phyloP scores from a whole-genome alignment of 2,113 vertebrate genomes.

The Neoarius graeffei region DNA sequence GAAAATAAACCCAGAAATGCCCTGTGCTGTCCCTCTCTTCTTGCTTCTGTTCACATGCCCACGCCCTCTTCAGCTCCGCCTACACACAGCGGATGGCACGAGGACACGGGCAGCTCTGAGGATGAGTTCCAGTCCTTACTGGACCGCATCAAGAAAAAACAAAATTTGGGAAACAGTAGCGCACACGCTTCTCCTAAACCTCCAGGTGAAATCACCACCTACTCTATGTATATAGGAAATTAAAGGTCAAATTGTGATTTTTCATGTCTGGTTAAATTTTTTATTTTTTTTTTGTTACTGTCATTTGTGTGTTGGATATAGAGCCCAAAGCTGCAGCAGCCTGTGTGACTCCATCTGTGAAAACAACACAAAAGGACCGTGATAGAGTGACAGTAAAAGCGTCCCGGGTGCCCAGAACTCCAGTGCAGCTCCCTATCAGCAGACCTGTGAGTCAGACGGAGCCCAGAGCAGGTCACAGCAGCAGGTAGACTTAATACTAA shows the following conservation, averaged over 20 bases:
- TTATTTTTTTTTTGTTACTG: neutral
- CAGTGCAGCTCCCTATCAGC: conserved; percentile 50
- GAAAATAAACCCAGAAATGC: conserved; percentile 11
- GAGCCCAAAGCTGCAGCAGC: conserved; percentile 53
- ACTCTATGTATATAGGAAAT: neutral
- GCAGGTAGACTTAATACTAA: conserved; percentile 61
- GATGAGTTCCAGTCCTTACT: conserved; percentile 80
- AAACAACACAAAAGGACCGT: neutral
- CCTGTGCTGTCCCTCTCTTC: neutral
- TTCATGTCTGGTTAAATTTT: neutral
- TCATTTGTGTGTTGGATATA: conserved; percentile 32
- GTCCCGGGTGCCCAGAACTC: conserved; percentile 50
- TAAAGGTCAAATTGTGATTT: neutral
- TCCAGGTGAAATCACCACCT: conserved; percentile 16
- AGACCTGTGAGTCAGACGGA: conserved; percentile 70
- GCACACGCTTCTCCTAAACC: conserved; percentile 31
- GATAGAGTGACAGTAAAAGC: conserved; percentile 24
- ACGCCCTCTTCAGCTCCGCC: conserved; percentile 44
- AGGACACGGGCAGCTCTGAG: conserved; percentile 71
- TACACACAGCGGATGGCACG: conserved; percentile 52
- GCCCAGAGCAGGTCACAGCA: conserved; percentile 57
- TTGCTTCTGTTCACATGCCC: conserved; percentile 21
- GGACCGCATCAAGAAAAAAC: conserved; percentile 75
- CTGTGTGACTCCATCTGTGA: conserved; percentile 50
- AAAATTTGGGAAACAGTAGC: conserved; percentile 33